phyloP scores from a whole-genome alignment of 2,888 invertebrate species.

The Cheilosia grossa region DNA sequence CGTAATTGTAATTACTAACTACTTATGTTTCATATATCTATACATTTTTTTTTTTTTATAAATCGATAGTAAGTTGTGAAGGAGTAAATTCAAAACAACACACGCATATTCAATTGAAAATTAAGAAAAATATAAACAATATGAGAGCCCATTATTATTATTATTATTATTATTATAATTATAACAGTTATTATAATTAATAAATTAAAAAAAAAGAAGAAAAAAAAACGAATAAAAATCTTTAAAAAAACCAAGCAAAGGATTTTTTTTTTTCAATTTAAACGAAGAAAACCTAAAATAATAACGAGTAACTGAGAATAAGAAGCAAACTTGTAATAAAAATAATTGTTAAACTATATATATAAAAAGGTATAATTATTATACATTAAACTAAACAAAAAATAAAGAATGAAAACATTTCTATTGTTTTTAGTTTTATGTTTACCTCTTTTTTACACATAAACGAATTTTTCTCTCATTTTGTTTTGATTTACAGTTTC shows the following conservation, averaged over 20 bases:
- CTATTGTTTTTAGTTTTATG: constrained; percentile 50
- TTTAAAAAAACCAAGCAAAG: constrained; percentile 44
- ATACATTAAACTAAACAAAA: constrained; percentile 48
- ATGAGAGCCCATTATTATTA: constrained; percentile 71
- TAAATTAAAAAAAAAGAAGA: constrained; percentile 54
- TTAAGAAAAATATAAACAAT: constrained; percentile 62
- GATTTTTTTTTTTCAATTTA: constrained; percentile 49
- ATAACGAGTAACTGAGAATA: constrained; percentile 34
- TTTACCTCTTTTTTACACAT: not conserved
- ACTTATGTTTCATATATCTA: constrained; percentile 22
- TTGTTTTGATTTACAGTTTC: not conserved
- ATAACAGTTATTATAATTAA: constrained; percentile 72
- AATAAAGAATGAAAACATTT: constrained; percentile 33
- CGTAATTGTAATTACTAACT: constrained; percentile 57
- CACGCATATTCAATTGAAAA: constrained; percentile 72
- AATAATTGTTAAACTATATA: constrained; percentile 73
- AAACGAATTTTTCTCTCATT: constrained; percentile 17
- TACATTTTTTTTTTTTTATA: constrained; percentile 17
- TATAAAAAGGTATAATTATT: constrained; percentile 61
- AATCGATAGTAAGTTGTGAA: constrained; percentile 36
- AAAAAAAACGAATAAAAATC: constrained; percentile 60
- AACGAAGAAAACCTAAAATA: constrained; percentile 18
- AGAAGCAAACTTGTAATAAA: constrained; percentile 61
- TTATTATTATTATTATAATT: constrained; percentile 70
- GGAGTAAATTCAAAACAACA: constrained; percentile 46